These are phyloP conservation scores for Pristiophorus japonicus DNA, from an alignment of 2,113 vertebrate species.

Conservation along the genomic window DNA sequence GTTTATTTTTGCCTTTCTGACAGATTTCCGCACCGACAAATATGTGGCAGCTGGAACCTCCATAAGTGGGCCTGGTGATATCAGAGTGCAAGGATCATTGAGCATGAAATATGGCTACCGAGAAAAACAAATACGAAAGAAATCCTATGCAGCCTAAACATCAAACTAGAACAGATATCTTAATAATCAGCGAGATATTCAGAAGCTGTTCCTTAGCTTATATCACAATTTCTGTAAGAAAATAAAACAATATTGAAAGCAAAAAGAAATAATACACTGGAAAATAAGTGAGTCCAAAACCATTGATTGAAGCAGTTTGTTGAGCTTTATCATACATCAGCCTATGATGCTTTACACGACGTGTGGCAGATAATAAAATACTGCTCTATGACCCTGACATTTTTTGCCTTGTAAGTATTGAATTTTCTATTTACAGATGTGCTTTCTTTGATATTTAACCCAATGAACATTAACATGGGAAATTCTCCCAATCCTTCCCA, in stretches of 20 bases:
- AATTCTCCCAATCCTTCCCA: not conserved
- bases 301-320: not conserved
- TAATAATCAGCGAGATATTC: not conserved
- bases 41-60: not conserved
- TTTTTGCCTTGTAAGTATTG: not conserved
- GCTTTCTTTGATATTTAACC: not conserved
- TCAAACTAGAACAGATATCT: not conserved
- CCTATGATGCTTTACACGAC: not conserved
- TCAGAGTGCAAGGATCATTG: not conserved
- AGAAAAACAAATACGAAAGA: not conserved
- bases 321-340: not conserved
- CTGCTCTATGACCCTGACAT: not conserved
- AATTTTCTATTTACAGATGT: not conserved
- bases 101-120: not conserved
- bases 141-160: not conserved
- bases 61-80: not conserved
- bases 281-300: not conserved
- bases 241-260: not conserved
- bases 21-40: not conserved
- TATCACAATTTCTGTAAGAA: too few relatives aligned
- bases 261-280: not conserved
- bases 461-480: not conserved
- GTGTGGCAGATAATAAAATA: not conserved
- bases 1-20: not conserved
- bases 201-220: not conserved